These are phyloP conservation scores for Leucophenga varia DNA, from an alignment of 1,140 invertebrate species.

Conservation along the genomic window DNA sequence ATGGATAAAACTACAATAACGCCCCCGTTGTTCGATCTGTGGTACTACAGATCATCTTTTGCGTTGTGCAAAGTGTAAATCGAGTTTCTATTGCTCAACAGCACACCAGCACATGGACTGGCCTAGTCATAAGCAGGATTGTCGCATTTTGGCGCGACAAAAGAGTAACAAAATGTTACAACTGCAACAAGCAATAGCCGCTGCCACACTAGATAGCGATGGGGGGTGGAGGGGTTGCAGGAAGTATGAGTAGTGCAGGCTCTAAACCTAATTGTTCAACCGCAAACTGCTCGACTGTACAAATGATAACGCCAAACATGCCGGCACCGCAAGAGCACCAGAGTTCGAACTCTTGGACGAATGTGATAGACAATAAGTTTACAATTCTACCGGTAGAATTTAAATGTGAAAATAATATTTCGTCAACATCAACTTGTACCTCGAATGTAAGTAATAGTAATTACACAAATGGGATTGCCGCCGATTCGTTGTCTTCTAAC, in stretches of 20 bases:
- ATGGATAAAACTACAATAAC: slow-evolving; percentile 14
- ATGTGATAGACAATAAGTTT: slow-evolving; percentile 31
- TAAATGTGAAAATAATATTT: too few species aligned
- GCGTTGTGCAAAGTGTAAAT: slow-evolving; percentile 72
- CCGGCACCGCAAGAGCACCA: slow-evolving; percentile 21
- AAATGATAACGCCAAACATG: slow-evolving; percentile 41
- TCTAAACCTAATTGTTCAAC: too few species aligned
- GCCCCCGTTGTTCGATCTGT: slow-evolving; percentile 65
- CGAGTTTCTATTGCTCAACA: slow-evolving; percentile 74
- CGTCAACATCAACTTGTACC: too few species aligned
- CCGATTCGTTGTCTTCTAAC: too few species aligned
- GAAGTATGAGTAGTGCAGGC: background rate
- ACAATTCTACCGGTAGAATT: too few species aligned
- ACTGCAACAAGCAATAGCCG: slow-evolving; percentile 39
- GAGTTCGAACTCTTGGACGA: slow-evolving; percentile 18
- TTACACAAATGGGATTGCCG: too few species aligned
- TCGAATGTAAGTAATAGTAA: too few species aligned
- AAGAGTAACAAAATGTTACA: slow-evolving; percentile 39
- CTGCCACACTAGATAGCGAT: slow-evolving; percentile 29
- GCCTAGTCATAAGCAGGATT: slow-evolving; percentile 69
- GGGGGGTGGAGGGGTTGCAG: slow-evolving; percentile 25
- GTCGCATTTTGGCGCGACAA: slow-evolving; percentile 44
- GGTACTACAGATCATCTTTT: slow-evolving; percentile 67
- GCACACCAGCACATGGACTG: slow-evolving; percentile 77
- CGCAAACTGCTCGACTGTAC: slow-evolving; percentile 36